Evolutionary conservation across 1,140 invertebrate species (phyloP), one percentile per base, ranked within the genome.

Genomic region (Vanessa atalanta): DNA sequence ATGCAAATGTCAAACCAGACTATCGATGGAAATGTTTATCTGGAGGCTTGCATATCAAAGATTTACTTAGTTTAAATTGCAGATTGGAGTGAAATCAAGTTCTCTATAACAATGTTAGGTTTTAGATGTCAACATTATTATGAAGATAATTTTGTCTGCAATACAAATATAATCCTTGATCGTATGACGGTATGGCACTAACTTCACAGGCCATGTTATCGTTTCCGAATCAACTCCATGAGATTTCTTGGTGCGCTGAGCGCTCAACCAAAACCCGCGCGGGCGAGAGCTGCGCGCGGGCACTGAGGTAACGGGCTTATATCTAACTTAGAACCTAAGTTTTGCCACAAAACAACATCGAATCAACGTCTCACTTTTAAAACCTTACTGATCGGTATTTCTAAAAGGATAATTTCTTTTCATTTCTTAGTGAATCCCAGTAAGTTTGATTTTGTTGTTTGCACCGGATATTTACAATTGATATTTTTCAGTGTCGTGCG

Each of bases 261-360:
- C 88, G 88, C 88, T 76, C 37, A 48, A 72, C 79, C 65, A 73
- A 76, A 74, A 82, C 80, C 89, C 87, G 86, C 85, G 88, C 85
- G 89, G 89, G 89, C 89, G n/a, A 23, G 3, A 20, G 90, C 90
- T 73, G 88, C 90, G 84, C 88, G 84, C 88, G 88, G 88, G 85
- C 74, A 91, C 90, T 81, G 90, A 71, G 50, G n/a, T 83, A 87
- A 87, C 90, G 84, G 90, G 72, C 89, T 89, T 90, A 90, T 1
- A 67, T 50, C 84, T 87, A 86, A 69, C 79, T 84, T 87, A 87
- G 1, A 23, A 66, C 75, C 80, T 82, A 55, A 72, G 37, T 43
- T 2, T 77, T 77, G 72, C 77, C 78, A 79, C 79, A 78, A 73
- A 80, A 50, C 50, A 31, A 20, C 12, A 23, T 23, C 0, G 26